Evolutionary conservation across 2,113 vertebrate species (phyloP), one percentile per base, ranked within the genome.

Genomic region (Sebastes schlegelii): DNA sequence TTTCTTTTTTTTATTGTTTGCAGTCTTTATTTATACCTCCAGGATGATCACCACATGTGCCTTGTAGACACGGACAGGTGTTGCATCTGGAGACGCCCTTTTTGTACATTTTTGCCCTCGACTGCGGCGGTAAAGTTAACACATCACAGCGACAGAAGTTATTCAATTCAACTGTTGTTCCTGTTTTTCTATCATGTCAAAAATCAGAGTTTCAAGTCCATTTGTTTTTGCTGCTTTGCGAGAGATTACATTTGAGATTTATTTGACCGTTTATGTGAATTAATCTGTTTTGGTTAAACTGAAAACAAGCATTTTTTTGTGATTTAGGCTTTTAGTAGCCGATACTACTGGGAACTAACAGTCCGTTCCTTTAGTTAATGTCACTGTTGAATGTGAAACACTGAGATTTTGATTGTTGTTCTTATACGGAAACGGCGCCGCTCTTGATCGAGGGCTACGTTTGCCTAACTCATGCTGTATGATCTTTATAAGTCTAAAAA

Each of bases 31-130:
- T 93, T 93, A 92, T 93, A 91, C 90, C 90, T 93, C 92, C 91
- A 92, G 86, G 81, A 92, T 93, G 87, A 70, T 94, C 91, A 88
- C 94, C 92, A 85, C 85, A 83, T 88, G 94, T 96, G 95, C 94
- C 93, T 96, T 95, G 90, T 89, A 90, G 92, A 93, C 90, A 93
- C 83, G 16, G 43, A 84, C 54, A 87, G 85, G 90, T 92, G 93
- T 88, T 90, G 84, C 86, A 92, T 92, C 90, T 92, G 92, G 91
- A 93, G 87, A 88, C 84, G 76, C 79, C 86, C 85, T 83, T 88
- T 85, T 88, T 83, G 83, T 84, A 68, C 51, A 19, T 83, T 70
- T 83, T 85, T 85, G 69, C 81, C 70, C 87, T 74, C 4, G 68
- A 86, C 83, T 77, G 86, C 61, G 45, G 70, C 26, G 64, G 68